These are phyloP conservation scores for Oncorhynchus gorbuscha DNA, from an alignment of 2,113 vertebrate species.

Conservation along the genomic window DNA sequence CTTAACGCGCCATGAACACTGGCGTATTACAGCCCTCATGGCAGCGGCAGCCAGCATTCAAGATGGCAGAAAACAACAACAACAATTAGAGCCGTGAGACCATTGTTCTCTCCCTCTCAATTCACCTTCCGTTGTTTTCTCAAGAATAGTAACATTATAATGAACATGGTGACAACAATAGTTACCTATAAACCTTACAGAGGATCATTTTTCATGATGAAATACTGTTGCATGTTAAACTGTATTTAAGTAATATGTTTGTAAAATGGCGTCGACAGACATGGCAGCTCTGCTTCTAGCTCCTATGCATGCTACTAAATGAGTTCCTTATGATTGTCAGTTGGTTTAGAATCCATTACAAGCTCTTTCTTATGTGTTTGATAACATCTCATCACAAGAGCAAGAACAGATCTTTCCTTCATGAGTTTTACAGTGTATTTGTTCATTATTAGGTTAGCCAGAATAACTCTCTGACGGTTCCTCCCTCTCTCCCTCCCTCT, in stretches of 20 bases:
- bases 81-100: slow-evolving; percentile 34
- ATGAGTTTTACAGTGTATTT: slow-evolving; percentile 24
- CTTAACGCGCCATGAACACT: slow-evolving; percentile 68
- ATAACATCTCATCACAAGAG: slow-evolving; percentile 1
- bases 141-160: slow-evolving; percentile 56
- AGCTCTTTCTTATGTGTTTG: neutral
- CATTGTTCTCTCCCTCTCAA: slow-evolving; percentile 50
- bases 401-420: neutral
- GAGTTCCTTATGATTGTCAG: neutral
- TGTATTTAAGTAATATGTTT: no score
- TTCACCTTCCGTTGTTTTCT: slow-evolving; percentile 57
- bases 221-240: neutral
- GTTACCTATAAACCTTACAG: neutral
- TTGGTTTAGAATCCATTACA: neutral
- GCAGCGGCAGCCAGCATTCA: slow-evolving; percentile 62
- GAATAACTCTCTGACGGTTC: slow-evolving; percentile 25
- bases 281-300: no score
- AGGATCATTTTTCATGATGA: neutral
- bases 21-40: slow-evolving; percentile 69
- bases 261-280: no score
- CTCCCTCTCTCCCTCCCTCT: slow-evolving; percentile 5
- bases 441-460: slow-evolving; percentile 30
- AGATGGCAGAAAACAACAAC: slow-evolving; percentile 56
- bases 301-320: neutral
- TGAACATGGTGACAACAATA: neutral